Base-by-base conservation (phyloP, 2,888 invertebrate genomes). In the Callimorpha dominula region DNA sequence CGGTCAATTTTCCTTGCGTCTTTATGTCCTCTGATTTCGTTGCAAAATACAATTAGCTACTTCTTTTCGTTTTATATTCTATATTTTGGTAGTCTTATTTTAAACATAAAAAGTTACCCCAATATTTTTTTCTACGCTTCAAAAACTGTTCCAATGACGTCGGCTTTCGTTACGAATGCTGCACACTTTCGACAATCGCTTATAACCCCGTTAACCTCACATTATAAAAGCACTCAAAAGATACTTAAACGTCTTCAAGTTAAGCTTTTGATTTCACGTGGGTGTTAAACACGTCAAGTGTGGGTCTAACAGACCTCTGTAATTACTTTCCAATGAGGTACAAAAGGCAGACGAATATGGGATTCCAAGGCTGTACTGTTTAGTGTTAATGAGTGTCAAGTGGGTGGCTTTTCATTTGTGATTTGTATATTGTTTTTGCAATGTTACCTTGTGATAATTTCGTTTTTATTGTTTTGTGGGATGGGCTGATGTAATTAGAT, bases 271-370 rank as follows among this genome's bases (percentile, higher is more conserved):
- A 85, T 77, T 84, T 83, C 70, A 77, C 82, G 92, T 91, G 88
- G 91, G 92, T 76, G 91, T 89, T 67, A 81, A 82, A 72, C 75
- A 77, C 80, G 74, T 85, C 90, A 88, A 89, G 90, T 87, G 91
- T 89, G 88, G 89, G 91, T 75, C 83, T 85, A 82, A 83, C 79
- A 84, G 83, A 70, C 83, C 78, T 73, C 77, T 85, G 86, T 91
- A 93, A 93, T 93, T 92, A 90, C 92, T 93, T 92, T 93, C 91
- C 91, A 89, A 91, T 90, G 88, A 79, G 68, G 77, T 71, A 81
- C 83, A 79, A 90, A 87, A 87, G 85, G 82, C 68, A 77, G 81
- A 73, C 84, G 71, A 78, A 79, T 81, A 86, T 82, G 87, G 86
- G 75, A 83, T 78, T 73, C 78, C 78, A 84, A 86, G 84, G 84